These are phyloP conservation scores for Heliconius nattereri DNA, from an alignment of 1,140 invertebrate species.

Conservation along the genomic window DNA sequence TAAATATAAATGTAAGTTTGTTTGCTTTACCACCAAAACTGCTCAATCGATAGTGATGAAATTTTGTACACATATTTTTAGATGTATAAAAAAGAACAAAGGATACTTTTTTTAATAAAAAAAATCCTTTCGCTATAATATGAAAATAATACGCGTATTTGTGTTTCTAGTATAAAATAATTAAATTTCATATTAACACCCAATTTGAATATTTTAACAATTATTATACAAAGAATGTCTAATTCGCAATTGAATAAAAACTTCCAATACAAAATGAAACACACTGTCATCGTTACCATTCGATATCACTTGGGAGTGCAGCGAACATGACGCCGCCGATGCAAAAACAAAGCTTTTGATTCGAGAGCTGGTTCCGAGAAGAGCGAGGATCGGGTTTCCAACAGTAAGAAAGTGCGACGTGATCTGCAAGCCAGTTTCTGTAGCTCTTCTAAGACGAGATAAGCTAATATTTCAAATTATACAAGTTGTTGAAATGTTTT, in stretches of 20 bases:
- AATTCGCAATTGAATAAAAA: not conserved
- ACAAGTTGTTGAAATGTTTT: not conserved
- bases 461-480: not conserved
- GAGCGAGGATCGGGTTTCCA: conserved; percentile 39
- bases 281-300: conserved; percentile 16
- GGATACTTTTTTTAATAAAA: too few species aligned
- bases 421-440: conserved; percentile 38
- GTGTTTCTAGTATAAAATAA: too few species aligned
- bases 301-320: conserved; percentile 29
- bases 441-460: not conserved
- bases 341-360: conserved; percentile 43
- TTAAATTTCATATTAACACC: too few species aligned
- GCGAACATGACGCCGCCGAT: conserved; percentile 24
- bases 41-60: too few species aligned
- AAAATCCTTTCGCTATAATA: too few species aligned
- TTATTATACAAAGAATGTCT: too few species aligned
- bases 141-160: too few species aligned
- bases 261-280: not conserved
- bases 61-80: too few species aligned
- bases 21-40: not conserved
- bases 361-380: conserved; percentile 46
- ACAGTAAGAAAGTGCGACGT: conserved; percentile 42
- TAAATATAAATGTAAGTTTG: not conserved
- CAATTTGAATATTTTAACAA: too few species aligned
- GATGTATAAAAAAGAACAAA: too few species aligned